phyloP scores from a whole-genome alignment of 2,797 vertebrate genomes.

The Eleutherodactylus coqui region DNA sequence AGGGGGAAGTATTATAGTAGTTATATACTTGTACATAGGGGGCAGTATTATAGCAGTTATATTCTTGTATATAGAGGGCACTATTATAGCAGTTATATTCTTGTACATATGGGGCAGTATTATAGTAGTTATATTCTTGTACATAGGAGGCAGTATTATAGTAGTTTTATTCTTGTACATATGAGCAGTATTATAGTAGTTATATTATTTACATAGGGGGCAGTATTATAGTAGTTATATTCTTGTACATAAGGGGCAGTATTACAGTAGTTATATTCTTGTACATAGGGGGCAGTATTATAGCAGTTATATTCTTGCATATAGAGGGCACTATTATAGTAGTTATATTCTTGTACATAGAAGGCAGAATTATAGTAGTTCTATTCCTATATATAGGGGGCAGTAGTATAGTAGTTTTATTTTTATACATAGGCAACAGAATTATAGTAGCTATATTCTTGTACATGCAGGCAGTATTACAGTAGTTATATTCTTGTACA shows the following conservation, averaged over 20 bases:
- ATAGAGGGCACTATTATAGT: neutral
- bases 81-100: slow-evolving; percentile 1
- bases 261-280: neutral
- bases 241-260: neutral
- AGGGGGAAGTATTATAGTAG: neutral
- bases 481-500: neutral
- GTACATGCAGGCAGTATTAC: neutral
- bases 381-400: neutral
- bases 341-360: neutral
- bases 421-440: neutral
- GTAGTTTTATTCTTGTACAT: neutral
- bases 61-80: neutral
- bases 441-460: neutral
- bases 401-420: neutral
- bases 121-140: neutral
- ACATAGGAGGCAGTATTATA: neutral
- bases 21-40: neutral
- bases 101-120: neutral
- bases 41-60: neutral
- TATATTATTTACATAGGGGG: neutral
- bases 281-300: neutral
- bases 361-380: neutral
- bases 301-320: neutral
- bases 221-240: slow-evolving; percentile 4
- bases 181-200: neutral